phyloP scores from a whole-genome alignment of 2,888 invertebrate genomes.

The Willowsia nigromaculata region DNA sequence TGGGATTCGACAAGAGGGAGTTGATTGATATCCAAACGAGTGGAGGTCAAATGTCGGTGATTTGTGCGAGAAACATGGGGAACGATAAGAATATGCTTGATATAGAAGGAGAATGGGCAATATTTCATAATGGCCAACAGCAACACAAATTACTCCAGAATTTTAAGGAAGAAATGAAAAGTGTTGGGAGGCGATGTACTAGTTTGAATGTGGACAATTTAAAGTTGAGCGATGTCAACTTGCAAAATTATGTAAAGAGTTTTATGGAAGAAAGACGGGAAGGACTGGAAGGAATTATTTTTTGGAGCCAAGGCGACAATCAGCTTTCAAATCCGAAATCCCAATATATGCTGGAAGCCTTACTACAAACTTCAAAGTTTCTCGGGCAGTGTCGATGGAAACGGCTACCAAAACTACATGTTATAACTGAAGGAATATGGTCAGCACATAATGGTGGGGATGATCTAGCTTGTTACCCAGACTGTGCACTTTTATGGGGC shows the following conservation, averaged over 20 bases:
- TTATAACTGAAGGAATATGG: constrained; percentile 35
- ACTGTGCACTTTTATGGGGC: constrained; percentile 12
- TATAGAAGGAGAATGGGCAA: background rate
- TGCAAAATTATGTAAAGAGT: background rate
- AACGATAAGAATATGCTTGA: no score
- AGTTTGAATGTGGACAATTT: no score
- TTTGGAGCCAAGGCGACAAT: background rate
- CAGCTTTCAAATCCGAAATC: background rate
- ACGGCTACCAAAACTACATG: constrained; percentile 8
- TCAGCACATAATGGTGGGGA: background rate
- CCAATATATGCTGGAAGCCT: background rate
- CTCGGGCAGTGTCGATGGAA: background rate
- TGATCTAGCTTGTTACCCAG: background rate
- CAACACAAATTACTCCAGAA: background rate
- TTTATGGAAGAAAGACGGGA: background rate
- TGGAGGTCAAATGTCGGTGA: background rate
- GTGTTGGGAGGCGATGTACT: background rate
- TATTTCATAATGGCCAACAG: background rate
- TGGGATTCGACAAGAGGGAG: constrained; percentile 4
- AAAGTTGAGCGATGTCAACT: background rate
- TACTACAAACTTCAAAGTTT: constrained; percentile 16
- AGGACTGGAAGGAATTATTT: constrained; percentile 24
- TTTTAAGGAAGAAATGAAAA: no score
- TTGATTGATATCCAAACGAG: background rate
- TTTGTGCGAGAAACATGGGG: background rate